Conservation (phyloP, 2,113 vertebrate species). For the Struthidea cinerea region DNA sequence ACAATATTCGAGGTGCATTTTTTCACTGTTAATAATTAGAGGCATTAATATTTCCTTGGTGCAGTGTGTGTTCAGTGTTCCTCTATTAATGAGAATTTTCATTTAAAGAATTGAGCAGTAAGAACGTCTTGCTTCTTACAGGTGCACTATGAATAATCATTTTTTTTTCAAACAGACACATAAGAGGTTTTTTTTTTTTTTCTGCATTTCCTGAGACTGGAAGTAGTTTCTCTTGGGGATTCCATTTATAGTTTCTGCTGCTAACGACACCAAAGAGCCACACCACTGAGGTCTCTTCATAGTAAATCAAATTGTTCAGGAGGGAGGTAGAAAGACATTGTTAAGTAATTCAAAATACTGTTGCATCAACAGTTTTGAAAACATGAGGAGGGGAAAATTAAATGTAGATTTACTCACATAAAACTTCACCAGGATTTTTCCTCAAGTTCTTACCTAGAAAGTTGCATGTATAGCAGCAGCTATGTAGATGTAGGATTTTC, state of each 20-base stretch:
- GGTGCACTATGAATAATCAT: constrained; percentile 55
- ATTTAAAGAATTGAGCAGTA: constrained; percentile 25
- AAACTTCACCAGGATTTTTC: neutral
- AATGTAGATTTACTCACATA: neutral
- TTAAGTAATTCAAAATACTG: constrained; percentile 54
- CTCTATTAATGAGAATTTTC: constrained; percentile 24
- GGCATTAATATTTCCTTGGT: constrained; percentile 33
- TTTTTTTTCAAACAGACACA: constrained; percentile 44
- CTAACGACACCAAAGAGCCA: constrained; percentile 70
- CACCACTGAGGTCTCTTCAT: constrained; percentile 60
- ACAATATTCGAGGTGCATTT: neutral
- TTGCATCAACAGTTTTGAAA: neutral
- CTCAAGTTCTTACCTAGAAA: neutral
- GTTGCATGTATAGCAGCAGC: neutral
- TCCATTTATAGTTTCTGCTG: constrained; percentile 75
- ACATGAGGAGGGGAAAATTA: neutral
- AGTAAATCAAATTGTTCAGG: constrained; percentile 75
- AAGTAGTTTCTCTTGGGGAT: constrained; percentile 73
- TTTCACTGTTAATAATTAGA: neutral
- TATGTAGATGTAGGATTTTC: neutral
- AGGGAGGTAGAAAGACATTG: constrained; percentile 17
- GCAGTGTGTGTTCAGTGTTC: neutral
- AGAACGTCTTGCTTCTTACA: constrained; percentile 13
- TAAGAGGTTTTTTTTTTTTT: constrained; percentile 47
- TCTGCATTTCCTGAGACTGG: constrained; percentile 70